phyloP scores from a whole-genome alignment of 1,140 invertebrate species.

The Gerris buenoi region DNA sequence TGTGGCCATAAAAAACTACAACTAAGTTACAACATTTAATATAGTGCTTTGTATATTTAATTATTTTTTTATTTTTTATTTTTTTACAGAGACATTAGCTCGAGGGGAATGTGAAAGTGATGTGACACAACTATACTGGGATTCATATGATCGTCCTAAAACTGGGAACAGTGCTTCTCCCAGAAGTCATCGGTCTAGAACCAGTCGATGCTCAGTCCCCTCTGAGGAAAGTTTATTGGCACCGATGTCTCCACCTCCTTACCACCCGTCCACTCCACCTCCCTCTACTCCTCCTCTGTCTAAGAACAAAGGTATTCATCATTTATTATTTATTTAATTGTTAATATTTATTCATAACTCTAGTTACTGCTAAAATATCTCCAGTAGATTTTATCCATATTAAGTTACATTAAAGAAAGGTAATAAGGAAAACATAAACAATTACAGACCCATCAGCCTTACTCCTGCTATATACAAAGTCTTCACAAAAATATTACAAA shows the following conservation, averaged over 20 bases:
- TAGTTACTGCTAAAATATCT: too few relatives aligned
- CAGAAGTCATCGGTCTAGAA: slow-evolving; percentile 35
- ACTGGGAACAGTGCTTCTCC: slow-evolving; percentile 39
- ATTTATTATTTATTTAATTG: too few relatives aligned
- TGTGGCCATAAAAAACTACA: too few relatives aligned
- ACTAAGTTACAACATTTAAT: too few relatives aligned
- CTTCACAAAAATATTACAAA: too few relatives aligned
- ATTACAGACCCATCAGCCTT: too few relatives aligned
- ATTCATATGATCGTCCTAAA: slow-evolving; percentile 66
- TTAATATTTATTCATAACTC: too few relatives aligned
- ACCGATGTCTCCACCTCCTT: slow-evolving; percentile 28
- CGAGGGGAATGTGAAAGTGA: slow-evolving; percentile 39
- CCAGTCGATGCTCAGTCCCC: slow-evolving; percentile 38
- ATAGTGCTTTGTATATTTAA: too few relatives aligned
- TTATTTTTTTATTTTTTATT: not conserved
- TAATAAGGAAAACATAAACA: too few relatives aligned
- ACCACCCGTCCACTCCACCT: slow-evolving; percentile 33
- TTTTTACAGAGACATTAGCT: slow-evolving; percentile 40
- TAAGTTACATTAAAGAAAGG: too few relatives aligned
- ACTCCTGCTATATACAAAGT: too few relatives aligned
- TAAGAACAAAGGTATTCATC: slow-evolving; percentile 30
- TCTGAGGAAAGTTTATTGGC: slow-evolving; percentile 37
- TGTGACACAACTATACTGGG: slow-evolving; percentile 69
- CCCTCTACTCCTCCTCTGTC: slow-evolving; percentile 44
- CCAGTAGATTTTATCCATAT: too few relatives aligned